Evolutionary conservation across 2,797 vertebrate genomes (phyloP).

Genomic region (Leptatherina wallacei): DNA sequence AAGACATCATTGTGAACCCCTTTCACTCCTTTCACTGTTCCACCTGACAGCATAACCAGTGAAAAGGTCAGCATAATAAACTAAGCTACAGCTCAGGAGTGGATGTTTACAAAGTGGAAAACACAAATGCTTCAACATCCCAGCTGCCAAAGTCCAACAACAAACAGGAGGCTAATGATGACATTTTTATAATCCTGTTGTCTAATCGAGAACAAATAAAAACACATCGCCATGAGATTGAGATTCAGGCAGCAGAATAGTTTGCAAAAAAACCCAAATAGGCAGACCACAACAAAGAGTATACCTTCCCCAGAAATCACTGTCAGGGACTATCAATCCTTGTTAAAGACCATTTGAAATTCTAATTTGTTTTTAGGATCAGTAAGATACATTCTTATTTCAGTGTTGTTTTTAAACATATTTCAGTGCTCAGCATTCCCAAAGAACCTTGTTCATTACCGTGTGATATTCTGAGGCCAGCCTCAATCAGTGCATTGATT

Average conservation of each 20-base stretch:
- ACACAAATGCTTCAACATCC: neutral
- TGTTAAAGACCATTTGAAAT: conserved; percentile 20
- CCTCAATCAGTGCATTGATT: conserved; percentile 27
- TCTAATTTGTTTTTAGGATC: neutral
- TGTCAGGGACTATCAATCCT: neutral
- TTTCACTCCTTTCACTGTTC: neutral
- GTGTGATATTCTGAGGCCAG: conserved; percentile 29
- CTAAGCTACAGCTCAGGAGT: conserved; percentile 9
- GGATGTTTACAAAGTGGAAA: neutral
- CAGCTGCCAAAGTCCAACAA: conserved; percentile 1
- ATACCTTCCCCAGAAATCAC: neutral
- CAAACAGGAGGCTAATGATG: conserved; percentile 3
- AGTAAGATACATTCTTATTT: conserved; percentile 51
- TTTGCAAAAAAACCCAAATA: neutral
- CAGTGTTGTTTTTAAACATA: conserved; percentile 21
- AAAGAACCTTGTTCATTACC: conserved; percentile 13
- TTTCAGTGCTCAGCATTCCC: conserved; percentile 42
- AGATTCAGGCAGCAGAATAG: conserved; percentile 11
- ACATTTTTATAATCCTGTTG: neutral
- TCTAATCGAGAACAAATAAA: conserved; percentile 27
- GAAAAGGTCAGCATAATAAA: conserved; percentile 12
- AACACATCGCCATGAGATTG: conserved; percentile 6
- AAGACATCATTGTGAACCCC: neutral
- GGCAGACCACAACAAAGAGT: neutral
- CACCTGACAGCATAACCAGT: neutral